Base-by-base conservation (phyloP, 2,797 vertebrate species). In the Lacerta bilineata region DNA sequence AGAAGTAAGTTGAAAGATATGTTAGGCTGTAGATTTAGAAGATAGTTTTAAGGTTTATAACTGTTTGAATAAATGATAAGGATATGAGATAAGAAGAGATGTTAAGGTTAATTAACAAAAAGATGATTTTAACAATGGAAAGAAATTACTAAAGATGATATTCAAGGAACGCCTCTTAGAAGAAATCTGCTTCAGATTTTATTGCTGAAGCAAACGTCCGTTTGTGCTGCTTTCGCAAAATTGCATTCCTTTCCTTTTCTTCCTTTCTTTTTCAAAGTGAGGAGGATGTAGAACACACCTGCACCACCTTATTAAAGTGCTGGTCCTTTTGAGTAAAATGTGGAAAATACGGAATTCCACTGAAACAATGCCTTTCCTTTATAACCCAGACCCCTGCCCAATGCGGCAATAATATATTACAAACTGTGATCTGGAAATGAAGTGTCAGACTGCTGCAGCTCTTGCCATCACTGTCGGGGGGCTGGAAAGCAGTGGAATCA, bases 181-280 rank as follows among this genome's bases (percentile, higher is more conserved):
- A 90, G 93, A 93, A 93, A 89, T 90, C 68, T 46, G 64, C 84
- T 88, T 90, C 86, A 76, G 88, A 93, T 91, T 94, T 92, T 80
- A n/a, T 75, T 87, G 86, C 25, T 75, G 75, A 72, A 92, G 91
- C 91, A 0, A 0, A 87, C 0, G 0, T 94, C 89, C 75, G 83
- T 77, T 33, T 23, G 3, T 74, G 25, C 33, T 66, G n/a, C 55
- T 89, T 80, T 33, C 41, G 46, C n/a, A 64, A 85, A 36, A 80
- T 2, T 80, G 76, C 39, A 85, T 82, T 82, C 39, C 39, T 43
- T 41, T n/a, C 4, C 15, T 77, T 72, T 69, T 69, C 46, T 69
- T 69, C 29, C 46, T 69, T 29, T 27, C 68, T 92, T 88, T 20
- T 75, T 74, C 72, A 43, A 85, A 88, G 29, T 41, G 77, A 91